phyloP scores from a whole-genome alignment of 2,113 vertebrate genomes.

The Ivindomyrus marchei region DNA sequence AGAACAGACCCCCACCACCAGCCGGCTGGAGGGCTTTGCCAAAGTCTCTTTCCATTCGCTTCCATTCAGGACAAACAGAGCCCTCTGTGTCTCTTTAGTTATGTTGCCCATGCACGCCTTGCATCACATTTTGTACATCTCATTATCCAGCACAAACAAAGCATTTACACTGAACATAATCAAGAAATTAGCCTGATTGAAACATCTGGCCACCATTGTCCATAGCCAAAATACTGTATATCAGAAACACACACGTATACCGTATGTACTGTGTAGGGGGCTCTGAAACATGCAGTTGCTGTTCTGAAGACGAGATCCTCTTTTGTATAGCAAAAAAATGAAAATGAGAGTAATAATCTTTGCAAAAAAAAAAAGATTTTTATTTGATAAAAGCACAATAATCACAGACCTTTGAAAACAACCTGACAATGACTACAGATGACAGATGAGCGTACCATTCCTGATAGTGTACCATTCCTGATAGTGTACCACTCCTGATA shows the following conservation, averaged over 20 bases:
- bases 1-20: conserved; percentile 40
- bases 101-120: conserved; percentile 16
- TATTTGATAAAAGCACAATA: background rate
- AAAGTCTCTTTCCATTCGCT: conserved; percentile 24
- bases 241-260: background rate
- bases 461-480: background rate
- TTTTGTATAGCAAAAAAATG: background rate
- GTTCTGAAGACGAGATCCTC: background rate
- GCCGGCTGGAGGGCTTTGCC: conserved; percentile 10
- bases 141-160: conserved; percentile 14
- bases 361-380: background rate
- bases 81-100: conserved; percentile 3
- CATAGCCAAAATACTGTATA: background rate
- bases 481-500: background rate
- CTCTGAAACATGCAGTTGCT: background rate
- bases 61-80: conserved; percentile 25
- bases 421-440: conserved; percentile 51
- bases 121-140: background rate
- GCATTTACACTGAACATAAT: conserved; percentile 14
- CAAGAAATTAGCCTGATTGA: background rate
- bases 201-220: background rate
- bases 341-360: background rate
- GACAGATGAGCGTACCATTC: conserved; percentile 45
- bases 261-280: background rate
- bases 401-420: conserved; percentile 35